Evolutionary conservation across 2,888 invertebrate genomes (phyloP).

Genomic region (Lycia hirtaria): DNA sequence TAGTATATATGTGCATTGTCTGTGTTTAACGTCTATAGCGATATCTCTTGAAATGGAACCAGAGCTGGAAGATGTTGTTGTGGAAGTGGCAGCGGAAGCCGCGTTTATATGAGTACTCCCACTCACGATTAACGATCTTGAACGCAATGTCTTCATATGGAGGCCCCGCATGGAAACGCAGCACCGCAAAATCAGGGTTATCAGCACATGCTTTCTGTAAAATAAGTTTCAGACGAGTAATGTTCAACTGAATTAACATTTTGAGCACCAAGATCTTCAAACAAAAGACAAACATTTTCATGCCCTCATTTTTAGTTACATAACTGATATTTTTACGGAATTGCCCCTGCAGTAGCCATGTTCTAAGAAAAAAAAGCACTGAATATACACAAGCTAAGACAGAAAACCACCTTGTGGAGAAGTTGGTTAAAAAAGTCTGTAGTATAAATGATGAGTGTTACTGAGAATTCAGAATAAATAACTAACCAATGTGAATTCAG

Average conservation of each 20-base stretch:
- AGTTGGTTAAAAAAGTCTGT: background rate
- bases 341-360: no score
- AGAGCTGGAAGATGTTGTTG: slow-evolving; percentile 99
- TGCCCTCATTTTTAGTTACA: no score
- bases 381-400: no score
- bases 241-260: background rate
- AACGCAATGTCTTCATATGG: slow-evolving; percentile 99
- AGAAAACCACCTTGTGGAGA: no score
- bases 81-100: slow-evolving; percentile 99
- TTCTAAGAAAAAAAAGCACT: no score
- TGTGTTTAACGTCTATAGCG: slow-evolving; percentile 91
- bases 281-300: no score
- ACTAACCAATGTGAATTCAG: slow-evolving; percentile 94
- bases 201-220: slow-evolving; percentile 94
- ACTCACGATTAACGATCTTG: slow-evolving; percentile 99
- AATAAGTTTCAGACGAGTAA: background rate
- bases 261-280: no score
- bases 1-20: background rate
- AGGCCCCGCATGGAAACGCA: slow-evolving; percentile 98
- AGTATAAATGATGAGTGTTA: background rate
- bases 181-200: slow-evolving; percentile 96
- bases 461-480: slow-evolving; percentile 7
- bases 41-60: slow-evolving; percentile 99
- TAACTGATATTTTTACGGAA: no score
- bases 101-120: slow-evolving; percentile 99